Conservation (phyloP, 1,140 invertebrate species). For the Listronotus bonariensis region DNA sequence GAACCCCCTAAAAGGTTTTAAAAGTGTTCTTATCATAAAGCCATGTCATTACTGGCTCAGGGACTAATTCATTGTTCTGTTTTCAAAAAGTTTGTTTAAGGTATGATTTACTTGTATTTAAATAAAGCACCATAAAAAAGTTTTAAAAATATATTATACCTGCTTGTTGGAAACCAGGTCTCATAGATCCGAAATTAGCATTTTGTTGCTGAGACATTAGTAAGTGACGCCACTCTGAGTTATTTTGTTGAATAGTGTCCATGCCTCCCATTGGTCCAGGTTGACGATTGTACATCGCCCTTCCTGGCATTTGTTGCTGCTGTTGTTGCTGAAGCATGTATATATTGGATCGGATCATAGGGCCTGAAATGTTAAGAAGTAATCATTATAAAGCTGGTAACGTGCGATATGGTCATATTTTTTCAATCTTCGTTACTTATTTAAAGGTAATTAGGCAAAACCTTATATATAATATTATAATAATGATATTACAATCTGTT, state of each 20-base stretch:
- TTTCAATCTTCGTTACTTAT: no score
- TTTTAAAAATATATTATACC: neutral
- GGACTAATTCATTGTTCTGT: no score
- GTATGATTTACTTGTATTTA: no score
- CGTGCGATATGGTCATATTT: no score
- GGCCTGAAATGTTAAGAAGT: constrained; percentile 56
- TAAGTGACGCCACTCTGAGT: constrained; percentile 70
- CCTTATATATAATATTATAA: no score
- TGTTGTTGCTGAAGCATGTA: constrained; percentile 58
- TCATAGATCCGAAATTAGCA: constrained; percentile 61
- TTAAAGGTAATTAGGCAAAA: no score
- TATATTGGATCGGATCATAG: constrained; percentile 68
- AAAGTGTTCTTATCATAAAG: no score
- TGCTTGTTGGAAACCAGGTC: constrained; percentile 69
- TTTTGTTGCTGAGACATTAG: constrained; percentile 69
- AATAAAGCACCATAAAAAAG: no score
- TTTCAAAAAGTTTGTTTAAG: no score
- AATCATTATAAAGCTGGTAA: neutral
- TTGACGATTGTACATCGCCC: constrained; percentile 56
- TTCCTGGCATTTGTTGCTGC: constrained; percentile 56
- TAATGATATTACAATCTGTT: no score
- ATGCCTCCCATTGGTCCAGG: constrained; percentile 48
- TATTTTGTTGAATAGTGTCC: constrained; percentile 49
- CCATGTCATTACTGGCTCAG: no score
- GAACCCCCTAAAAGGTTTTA: no score